Conservation (phyloP, 2,888 invertebrate species). For the Trissoscelio sp. region DNA sequence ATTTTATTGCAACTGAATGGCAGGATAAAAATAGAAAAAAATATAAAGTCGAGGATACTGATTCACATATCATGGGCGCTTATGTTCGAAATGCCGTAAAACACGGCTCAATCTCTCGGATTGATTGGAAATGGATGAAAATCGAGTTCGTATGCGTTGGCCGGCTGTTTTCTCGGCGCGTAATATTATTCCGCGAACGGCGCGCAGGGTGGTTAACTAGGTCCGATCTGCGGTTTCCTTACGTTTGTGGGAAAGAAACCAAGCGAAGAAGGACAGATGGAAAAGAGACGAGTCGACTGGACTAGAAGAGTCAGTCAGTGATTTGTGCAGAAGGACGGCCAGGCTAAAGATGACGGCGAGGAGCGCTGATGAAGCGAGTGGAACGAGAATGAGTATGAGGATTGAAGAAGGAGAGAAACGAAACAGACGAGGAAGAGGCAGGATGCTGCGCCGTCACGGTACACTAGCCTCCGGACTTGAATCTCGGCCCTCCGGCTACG, state of each 20-base stretch:
- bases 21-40: neutral
- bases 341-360: conserved; percentile 56
- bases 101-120: conserved; percentile 20
- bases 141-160: conserved; percentile 29
- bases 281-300: conserved; percentile 60
- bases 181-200: conserved; percentile 70
- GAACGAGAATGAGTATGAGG: conserved; percentile 66
- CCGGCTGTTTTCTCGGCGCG: conserved; percentile 43
- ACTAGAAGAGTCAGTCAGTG: conserved; percentile 61
- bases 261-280: conserved; percentile 37
- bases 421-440: conserved; percentile 73
- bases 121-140: conserved; percentile 52
- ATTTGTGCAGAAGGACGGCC: conserved; percentile 65
- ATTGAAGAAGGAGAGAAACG: conserved; percentile 59
- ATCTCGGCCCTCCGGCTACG: conserved; percentile 77
- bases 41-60: no score
- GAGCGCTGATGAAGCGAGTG: conserved; percentile 69
- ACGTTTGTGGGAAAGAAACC: conserved; percentile 65
- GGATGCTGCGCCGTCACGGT: conserved; percentile 82
- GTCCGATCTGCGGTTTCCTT: conserved; percentile 70
- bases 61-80: neutral
- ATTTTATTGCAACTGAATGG: no score
- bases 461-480: conserved; percentile 76
- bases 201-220: conserved; percentile 69
- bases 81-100: conserved; percentile 15